Conservation (phyloP, 2,888 invertebrate genomes). For the Sabatieria punctata region DNA sequence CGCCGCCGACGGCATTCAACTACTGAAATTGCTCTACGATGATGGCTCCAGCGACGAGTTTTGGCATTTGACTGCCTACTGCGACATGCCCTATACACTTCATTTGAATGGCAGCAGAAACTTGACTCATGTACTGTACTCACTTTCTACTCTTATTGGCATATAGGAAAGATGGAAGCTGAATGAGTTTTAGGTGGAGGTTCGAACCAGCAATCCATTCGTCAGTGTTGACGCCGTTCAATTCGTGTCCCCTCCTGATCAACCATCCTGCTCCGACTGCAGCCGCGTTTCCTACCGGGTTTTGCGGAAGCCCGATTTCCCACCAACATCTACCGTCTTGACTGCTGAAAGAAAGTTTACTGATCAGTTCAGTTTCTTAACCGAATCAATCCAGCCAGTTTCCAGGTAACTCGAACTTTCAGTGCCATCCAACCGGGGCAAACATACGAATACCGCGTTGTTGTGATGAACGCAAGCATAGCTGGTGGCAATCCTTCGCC, state of each 20-base stretch:
- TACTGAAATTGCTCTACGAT: background rate
- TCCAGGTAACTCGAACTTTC: background rate
- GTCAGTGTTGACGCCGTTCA: slow-evolving; percentile 9
- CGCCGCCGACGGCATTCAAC: slow-evolving; percentile 5
- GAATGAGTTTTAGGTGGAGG: background rate
- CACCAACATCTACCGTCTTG: background rate
- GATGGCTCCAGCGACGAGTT: background rate
- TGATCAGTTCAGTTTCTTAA: background rate
- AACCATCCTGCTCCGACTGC: slow-evolving; percentile 4
- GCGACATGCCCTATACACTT: slow-evolving; percentile 2
- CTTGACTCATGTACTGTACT: background rate
- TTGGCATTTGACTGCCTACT: background rate
- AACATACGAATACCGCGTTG: slow-evolving; percentile 4
- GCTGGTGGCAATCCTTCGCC: slow-evolving; percentile 2
- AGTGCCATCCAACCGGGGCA: background rate
- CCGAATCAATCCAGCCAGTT: background rate
- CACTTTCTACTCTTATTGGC: too few species aligned
- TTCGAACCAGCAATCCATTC: slow-evolving; percentile 6
- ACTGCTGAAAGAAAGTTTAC: background rate
- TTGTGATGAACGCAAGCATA: background rate
- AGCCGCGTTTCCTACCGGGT: slow-evolving; percentile 1
- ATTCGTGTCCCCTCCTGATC: slow-evolving; percentile 1
- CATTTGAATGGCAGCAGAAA: background rate
- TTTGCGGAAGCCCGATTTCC: slow-evolving; percentile 1
- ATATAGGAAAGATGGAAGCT: too few species aligned